Conservation (phyloP, 2,888 invertebrate species). For the Amaurobius ferox region DNA sequence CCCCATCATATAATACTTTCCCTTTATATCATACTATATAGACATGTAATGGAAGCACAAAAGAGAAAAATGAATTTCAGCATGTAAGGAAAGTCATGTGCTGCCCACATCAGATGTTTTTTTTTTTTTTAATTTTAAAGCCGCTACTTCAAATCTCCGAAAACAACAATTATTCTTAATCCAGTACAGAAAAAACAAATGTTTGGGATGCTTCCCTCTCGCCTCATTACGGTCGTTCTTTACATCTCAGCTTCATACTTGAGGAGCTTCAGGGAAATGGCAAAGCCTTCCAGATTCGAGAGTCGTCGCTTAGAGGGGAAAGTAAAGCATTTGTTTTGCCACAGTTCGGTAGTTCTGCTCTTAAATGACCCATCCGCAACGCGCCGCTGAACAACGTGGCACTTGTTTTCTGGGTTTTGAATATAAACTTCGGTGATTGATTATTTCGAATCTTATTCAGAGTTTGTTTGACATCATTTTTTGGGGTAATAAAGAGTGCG, state of each 20-base stretch:
- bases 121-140: no score
- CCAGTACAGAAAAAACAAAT: no score
- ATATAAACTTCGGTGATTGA: neutral
- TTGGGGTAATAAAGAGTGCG: neutral
- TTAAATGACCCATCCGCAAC: neutral
- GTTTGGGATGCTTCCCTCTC: neutral
- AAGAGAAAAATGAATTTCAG: no score
- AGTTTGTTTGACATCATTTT: slow-evolving; percentile 6
- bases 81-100: no score
- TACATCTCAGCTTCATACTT: neutral
- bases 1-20: no score
- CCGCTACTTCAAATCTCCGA: no score
- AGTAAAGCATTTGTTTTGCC: neutral
- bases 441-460: neutral
- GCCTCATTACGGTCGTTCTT: neutral
- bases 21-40: no score
- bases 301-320: neutral
- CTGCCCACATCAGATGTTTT: no score
- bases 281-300: neutral
- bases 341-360: neutral
- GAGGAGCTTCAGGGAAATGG: neutral
- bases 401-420: neutral
- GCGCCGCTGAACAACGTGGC: neutral
- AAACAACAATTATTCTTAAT: no score
- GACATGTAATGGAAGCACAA: no score